phyloP scores from a whole-genome alignment of 1,140 invertebrate species.

The Nephila pilipes region DNA sequence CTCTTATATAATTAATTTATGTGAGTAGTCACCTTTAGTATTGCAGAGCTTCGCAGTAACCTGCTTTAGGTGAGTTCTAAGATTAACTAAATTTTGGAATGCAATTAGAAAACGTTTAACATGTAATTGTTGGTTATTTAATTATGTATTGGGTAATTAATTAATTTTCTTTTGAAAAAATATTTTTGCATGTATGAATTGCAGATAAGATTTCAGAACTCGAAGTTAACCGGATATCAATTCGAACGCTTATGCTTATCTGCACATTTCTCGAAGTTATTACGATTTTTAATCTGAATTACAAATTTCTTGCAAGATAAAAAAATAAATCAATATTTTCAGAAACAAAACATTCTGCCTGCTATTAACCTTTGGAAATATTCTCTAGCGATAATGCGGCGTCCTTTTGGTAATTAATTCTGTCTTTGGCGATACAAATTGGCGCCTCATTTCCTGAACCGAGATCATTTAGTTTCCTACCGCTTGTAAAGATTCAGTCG shows the following conservation, averaged over 20 bases:
- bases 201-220: too few relatives aligned
- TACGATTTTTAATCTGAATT: neutral
- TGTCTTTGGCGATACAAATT: slow-evolving; percentile 75
- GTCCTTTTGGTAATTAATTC: slow-evolving; percentile 73
- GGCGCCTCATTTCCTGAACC: slow-evolving; percentile 73
- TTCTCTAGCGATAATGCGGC: slow-evolving; percentile 32
- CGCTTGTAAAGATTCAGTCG: slow-evolving; percentile 62
- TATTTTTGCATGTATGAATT: too few relatives aligned
- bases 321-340: slow-evolving; percentile 47
- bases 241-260: neutral
- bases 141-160: too few relatives aligned
- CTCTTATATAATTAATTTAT: too few relatives aligned
- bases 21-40: too few relatives aligned
- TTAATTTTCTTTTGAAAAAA: too few relatives aligned
- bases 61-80: too few relatives aligned
- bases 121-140: too few relatives aligned
- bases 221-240: neutral
- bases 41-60: too few relatives aligned
- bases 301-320: neutral
- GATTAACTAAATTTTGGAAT: too few relatives aligned
- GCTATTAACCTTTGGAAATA: slow-evolving; percentile 72
- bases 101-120: too few relatives aligned
- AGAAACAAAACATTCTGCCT: slow-evolving; percentile 14
- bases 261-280: neutral
- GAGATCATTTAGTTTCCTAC: slow-evolving; percentile 70